phyloP scores from a whole-genome alignment of 2,888 invertebrate genomes.

The Cotesia congregata region DNA sequence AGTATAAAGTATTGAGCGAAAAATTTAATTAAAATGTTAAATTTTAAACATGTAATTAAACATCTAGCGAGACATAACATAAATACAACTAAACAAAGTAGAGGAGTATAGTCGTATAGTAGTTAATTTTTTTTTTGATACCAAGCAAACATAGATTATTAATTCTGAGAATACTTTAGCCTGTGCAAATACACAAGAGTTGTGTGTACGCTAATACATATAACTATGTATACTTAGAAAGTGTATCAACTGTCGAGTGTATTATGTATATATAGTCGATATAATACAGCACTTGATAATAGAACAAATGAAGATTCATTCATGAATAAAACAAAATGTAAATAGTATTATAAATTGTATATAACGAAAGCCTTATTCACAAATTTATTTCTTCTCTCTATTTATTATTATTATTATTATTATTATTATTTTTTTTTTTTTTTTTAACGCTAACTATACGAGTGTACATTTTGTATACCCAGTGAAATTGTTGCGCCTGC shows the following conservation, averaged over 20 bases:
- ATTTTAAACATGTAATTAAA: too few species aligned
- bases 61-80: background rate
- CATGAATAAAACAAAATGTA: conserved; percentile 18
- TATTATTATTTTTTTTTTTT: too few species aligned
- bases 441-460: background rate
- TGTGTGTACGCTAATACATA: background rate
- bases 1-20: too few species aligned
- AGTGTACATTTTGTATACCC: conserved; percentile 45
- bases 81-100: background rate
- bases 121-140: background rate
- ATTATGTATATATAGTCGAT: background rate
- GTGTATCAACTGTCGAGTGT: conserved; percentile 29
- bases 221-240: conserved; percentile 32
- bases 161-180: background rate
- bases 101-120: background rate
- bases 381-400: conserved; percentile 1
- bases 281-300: background rate
- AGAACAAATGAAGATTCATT: conserved; percentile 15
- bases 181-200: background rate
- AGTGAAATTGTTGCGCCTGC: conserved; percentile 53
- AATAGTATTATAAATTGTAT: conserved; percentile 13
- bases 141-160: background rate
- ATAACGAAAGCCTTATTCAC: conserved; percentile 9
- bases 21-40: too few species aligned
- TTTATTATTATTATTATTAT: background rate